These are phyloP conservation scores for Diabrotica virgifera DNA, from an alignment of 1,140 invertebrate species.

Conservation along the genomic window DNA sequence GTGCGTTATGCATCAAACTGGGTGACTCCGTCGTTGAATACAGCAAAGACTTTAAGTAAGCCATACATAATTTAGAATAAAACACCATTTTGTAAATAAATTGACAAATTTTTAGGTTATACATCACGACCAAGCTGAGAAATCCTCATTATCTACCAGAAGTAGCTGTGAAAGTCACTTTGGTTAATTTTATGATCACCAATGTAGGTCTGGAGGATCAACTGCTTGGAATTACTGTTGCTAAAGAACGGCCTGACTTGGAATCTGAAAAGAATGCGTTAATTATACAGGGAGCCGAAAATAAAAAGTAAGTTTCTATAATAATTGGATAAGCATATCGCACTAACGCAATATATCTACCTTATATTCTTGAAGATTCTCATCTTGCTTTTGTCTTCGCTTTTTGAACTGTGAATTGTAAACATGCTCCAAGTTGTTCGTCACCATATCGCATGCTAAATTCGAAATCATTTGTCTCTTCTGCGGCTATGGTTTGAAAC, in stretches of 20 bases:
- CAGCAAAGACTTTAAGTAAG: slow-evolving; percentile 76
- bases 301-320: slow-evolving; percentile 59
- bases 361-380: too few relatives aligned
- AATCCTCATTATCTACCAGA: slow-evolving; percentile 94
- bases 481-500: too few relatives aligned
- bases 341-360: neutral
- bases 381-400: too few relatives aligned
- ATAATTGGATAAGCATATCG: neutral
- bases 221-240: slow-evolving; percentile 85
- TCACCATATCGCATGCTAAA: too few relatives aligned
- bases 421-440: too few relatives aligned
- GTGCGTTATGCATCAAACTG: slow-evolving; percentile 75
- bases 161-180: slow-evolving; percentile 85
- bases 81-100: neutral
- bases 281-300: slow-evolving; percentile 86
- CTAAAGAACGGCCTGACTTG: slow-evolving; percentile 86
- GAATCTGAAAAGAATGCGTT: slow-evolving; percentile 89
- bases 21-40: slow-evolving; percentile 84
- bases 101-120: slow-evolving; percentile 62
- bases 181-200: slow-evolving; percentile 94
- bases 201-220: slow-evolving; percentile 88
- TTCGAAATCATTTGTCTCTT: too few relatives aligned
- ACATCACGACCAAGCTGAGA: slow-evolving; percentile 90
- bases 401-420: too few relatives aligned
- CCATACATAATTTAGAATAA: slow-evolving; percentile 7